Conservation (phyloP, 1,140 invertebrate species). For the Arion vulgaris region DNA sequence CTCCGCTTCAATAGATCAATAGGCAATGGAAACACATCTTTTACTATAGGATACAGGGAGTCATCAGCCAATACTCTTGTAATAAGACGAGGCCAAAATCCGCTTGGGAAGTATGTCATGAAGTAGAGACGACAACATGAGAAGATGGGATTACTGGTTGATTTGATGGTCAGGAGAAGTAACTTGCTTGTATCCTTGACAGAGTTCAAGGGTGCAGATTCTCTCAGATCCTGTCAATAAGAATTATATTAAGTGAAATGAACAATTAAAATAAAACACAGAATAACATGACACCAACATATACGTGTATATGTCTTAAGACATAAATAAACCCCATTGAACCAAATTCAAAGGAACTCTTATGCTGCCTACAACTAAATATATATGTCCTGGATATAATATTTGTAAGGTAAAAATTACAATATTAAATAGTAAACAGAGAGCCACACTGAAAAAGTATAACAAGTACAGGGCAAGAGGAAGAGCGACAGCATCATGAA, state of each 20-base stretch:
- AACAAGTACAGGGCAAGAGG: too few species aligned
- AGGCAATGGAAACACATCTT: conserved; percentile 53
- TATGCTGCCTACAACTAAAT: too few species aligned
- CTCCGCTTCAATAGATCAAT: conserved; percentile 49
- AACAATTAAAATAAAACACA: background rate
- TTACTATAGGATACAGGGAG: conserved; percentile 66
- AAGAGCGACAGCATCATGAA: too few species aligned
- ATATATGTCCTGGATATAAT: too few species aligned
- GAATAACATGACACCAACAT: background rate
- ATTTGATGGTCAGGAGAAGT: conserved; percentile 45
- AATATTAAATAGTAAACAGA: too few species aligned
- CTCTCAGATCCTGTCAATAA: background rate
- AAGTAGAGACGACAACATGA: conserved; percentile 72
- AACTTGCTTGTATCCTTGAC: conserved; percentile 33
- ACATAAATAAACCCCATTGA: too few species aligned
- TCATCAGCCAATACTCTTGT: conserved; percentile 91
- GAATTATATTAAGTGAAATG: background rate
- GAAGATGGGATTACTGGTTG: conserved; percentile 61
- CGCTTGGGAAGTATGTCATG: conserved; percentile 97
- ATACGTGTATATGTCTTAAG: background rate
- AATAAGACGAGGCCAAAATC: conserved; percentile 97
- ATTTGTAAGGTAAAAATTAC: too few species aligned
- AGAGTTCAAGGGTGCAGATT: background rate
- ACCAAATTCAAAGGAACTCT: too few species aligned
- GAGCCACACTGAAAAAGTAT: too few species aligned